These are phyloP conservation scores for Eurois occulta DNA, from an alignment of 2,888 invertebrate genomes.

Conservation along the genomic window DNA sequence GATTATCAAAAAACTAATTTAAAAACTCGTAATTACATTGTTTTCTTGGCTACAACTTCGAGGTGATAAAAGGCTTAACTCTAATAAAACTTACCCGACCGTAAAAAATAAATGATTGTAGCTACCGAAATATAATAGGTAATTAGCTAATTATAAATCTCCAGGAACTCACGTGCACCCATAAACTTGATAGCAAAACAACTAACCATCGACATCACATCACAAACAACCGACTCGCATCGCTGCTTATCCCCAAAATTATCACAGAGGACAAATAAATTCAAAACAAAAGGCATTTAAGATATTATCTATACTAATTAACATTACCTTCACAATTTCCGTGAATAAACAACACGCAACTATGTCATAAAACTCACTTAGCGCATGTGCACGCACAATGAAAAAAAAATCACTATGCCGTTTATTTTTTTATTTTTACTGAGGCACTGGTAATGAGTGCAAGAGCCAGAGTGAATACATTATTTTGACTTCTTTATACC, in stretches of 20 bases:
- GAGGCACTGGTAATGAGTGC: slow-evolving; percentile 71
- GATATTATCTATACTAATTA: slow-evolving; percentile 49
- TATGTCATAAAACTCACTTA: slow-evolving; percentile 48
- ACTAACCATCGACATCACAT: slow-evolving; percentile 25
- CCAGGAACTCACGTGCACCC: slow-evolving; percentile 37
- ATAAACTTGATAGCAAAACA: slow-evolving; percentile 19
- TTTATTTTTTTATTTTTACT: slow-evolving; percentile 72
- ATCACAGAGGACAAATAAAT: slow-evolving; percentile 18
- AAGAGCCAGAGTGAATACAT: slow-evolving; percentile 80
- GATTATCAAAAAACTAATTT: background rate
- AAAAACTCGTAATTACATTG: background rate
- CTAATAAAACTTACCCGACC: background rate
- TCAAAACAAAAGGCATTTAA: slow-evolving; percentile 24
- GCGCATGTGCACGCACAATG: slow-evolving; percentile 36
- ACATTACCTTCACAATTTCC: slow-evolving; percentile 61
- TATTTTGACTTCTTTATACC: slow-evolving; percentile 86
- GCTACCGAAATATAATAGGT: slow-evolving; percentile 6
- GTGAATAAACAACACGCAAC: slow-evolving; percentile 42
- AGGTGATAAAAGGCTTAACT: background rate
- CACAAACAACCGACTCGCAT: slow-evolving; percentile 15
- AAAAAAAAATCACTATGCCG: slow-evolving; percentile 43
- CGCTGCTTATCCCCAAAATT: slow-evolving; percentile 20
- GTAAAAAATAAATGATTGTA: background rate
- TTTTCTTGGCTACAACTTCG: background rate
- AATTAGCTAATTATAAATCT: slow-evolving; percentile 3